Percentiles rank a stretch among this genome's conserved stretches.
Conservation (phyloP, 2,113 vertebrate genomes). For the Clarias batrachus region DNA sequence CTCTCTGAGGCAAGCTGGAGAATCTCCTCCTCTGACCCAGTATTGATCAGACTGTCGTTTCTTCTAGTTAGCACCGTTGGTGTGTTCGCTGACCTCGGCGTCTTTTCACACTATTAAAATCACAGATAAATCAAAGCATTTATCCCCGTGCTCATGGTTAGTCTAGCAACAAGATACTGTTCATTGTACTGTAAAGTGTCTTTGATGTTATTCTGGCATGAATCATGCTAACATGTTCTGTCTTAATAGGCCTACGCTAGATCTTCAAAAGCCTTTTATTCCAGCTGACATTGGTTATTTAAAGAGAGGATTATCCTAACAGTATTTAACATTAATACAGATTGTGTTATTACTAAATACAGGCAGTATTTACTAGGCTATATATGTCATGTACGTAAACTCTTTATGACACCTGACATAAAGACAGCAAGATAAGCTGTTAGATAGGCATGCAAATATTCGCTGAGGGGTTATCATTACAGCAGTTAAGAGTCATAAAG, state of each 20-base stretch:
- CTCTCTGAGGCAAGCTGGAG: slow-evolving; percentile 29
- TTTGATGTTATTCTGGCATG: not conserved
- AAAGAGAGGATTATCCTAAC: not conserved
- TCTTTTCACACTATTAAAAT: slow-evolving; percentile 11
- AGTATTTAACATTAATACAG: not conserved
- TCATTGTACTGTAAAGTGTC: not conserved
- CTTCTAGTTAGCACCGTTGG: slow-evolving; percentile 26
- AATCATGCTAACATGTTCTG: not conserved
- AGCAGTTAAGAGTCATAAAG: not conserved
- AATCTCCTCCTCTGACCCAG: slow-evolving; percentile 29
- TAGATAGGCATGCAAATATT: not conserved
- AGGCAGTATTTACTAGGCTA: not conserved
- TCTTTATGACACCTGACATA: not conserved
- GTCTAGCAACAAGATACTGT: not conserved
- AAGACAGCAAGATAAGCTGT: not conserved
- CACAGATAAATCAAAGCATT: not conserved
- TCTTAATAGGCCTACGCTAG: not conserved
- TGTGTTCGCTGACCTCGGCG: not conserved
- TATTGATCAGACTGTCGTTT: slow-evolving; percentile 27
- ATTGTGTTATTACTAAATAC: not conserved
- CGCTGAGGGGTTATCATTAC: too few relatives aligned
- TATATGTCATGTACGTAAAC: not conserved
- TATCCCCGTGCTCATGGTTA: not conserved
- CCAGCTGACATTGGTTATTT: not conserved
- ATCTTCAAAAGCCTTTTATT: not conserved